phyloP scores from a whole-genome alignment of 2,797 vertebrate genomes.

The Cossypha caffra region DNA sequence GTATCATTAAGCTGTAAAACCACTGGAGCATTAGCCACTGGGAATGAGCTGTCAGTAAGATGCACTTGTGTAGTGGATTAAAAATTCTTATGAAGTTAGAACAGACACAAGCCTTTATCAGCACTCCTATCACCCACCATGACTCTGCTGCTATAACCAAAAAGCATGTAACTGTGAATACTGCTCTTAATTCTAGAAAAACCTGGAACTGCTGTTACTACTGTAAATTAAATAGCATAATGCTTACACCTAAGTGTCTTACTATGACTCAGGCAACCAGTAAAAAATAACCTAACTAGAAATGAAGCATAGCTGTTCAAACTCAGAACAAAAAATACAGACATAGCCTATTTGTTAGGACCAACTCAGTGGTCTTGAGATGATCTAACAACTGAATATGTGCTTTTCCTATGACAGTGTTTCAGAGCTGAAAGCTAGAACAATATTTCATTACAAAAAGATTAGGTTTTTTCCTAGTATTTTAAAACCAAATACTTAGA shows the following conservation, averaged over 20 bases:
- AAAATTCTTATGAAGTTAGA: neutral
- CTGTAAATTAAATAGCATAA: neutral
- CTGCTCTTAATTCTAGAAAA: neutral
- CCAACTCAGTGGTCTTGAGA: rapidly evolving
- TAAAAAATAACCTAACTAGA: neutral
- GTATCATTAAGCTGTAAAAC: neutral
- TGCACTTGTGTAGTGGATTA: neutral
- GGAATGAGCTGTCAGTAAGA: slow-evolving; percentile 8
- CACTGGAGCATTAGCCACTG: neutral
- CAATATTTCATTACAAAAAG: neutral
- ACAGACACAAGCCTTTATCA: neutral
- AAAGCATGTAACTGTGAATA: neutral
- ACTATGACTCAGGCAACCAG: neutral
- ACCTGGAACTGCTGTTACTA: neutral
- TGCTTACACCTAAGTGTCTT: neutral
- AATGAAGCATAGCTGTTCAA: neutral
- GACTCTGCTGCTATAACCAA: neutral
- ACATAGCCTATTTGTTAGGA: neutral
- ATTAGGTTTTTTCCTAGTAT: rapidly evolving
- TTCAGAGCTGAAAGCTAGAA: neutral
- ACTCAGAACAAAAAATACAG: neutral
- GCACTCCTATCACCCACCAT: neutral
- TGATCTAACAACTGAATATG: neutral
- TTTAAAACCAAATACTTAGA: neutral
- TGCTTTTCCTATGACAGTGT: neutral